These are phyloP conservation scores for Oxycera nigricornis DNA, from an alignment of 2,888 invertebrate species.

Conservation along the genomic window DNA sequence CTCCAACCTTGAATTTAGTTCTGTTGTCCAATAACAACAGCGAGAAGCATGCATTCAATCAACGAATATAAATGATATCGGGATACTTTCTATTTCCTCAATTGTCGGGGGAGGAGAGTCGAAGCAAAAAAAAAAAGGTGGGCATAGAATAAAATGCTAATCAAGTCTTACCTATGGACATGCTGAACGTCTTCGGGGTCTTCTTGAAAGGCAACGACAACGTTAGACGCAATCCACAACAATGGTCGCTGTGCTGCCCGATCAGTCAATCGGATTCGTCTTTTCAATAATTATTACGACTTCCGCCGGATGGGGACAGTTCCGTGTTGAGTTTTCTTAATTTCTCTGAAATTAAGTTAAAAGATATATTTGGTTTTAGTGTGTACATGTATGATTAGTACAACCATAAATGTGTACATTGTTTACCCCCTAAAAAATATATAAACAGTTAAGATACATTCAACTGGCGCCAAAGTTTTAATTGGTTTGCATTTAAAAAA, in stretches of 20 bases:
- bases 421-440: too few relatives aligned
- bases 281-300: conserved; percentile 48
- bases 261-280: conserved; percentile 24
- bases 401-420: too few relatives aligned
- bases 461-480: too few relatives aligned
- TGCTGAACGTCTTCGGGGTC: conserved; percentile 42
- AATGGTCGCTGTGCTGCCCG: conserved; percentile 37
- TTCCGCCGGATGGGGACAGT: conserved; percentile 50
- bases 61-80: too few relatives aligned
- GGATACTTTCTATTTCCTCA: conserved; percentile 21
- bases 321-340: conserved; percentile 50
- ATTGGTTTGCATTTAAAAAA: too few relatives aligned
- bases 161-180: conserved; percentile 49
- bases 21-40: too few relatives aligned
- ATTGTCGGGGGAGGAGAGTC: background rate
- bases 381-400: too few relatives aligned
- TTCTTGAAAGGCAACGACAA: conserved; percentile 41
- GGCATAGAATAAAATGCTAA: conserved; percentile 1
- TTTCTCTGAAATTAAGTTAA: conserved; percentile 41
- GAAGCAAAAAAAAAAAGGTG: background rate
- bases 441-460: too few relatives aligned
- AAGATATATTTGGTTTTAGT: conserved; percentile 4
- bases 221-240: conserved; percentile 36
- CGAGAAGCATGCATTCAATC: too few relatives aligned
- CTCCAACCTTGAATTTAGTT: too few relatives aligned